These are phyloP conservation scores for Vanessa tameamea DNA, from an alignment of 1,140 invertebrate species.

Conservation along the genomic window DNA sequence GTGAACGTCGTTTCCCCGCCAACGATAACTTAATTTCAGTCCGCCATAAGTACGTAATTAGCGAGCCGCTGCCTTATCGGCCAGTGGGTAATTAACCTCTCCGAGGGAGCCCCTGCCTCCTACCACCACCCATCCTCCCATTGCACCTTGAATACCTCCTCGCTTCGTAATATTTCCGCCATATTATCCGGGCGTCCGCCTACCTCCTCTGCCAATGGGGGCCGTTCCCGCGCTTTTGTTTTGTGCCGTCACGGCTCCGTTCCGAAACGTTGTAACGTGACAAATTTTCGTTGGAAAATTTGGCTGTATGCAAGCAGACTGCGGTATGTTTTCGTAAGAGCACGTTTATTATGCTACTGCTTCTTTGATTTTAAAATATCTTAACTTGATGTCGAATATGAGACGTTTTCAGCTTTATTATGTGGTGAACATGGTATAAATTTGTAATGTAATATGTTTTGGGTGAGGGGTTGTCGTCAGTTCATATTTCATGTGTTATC, in stretches of 20 bases:
- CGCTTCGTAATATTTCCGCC: constrained; percentile 76
- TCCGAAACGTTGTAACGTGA: constrained; percentile 76
- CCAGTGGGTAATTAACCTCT: constrained; percentile 79
- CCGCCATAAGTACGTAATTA: constrained; percentile 81
- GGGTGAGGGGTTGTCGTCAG: constrained; percentile 67
- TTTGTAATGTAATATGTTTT: constrained; percentile 28
- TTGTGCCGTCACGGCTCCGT: constrained; percentile 63
- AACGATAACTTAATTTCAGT: constrained; percentile 81
- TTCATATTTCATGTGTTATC: constrained; percentile 81
- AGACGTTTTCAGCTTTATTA: constrained; percentile 40
- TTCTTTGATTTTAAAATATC: constrained; percentile 51
- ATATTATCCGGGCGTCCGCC: constrained; percentile 76
- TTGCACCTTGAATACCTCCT: constrained; percentile 75
- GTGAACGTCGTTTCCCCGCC: constrained; percentile 74
- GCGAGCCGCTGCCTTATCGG: constrained; percentile 79
- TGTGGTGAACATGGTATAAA: constrained; percentile 31
- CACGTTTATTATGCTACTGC: constrained; percentile 68
- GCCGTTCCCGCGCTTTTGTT: constrained; percentile 79
- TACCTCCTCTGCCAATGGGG: constrained; percentile 77
- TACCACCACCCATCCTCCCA: constrained; percentile 45
- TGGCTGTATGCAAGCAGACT: constrained; percentile 68
- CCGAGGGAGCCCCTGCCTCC: constrained; percentile 48
- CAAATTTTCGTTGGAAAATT: constrained; percentile 72
- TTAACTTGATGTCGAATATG: constrained; percentile 41
- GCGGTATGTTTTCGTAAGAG: constrained; percentile 73